Evolutionary conservation across 2,888 invertebrate genomes (phyloP).

Genomic region (Desoria tigrina): DNA sequence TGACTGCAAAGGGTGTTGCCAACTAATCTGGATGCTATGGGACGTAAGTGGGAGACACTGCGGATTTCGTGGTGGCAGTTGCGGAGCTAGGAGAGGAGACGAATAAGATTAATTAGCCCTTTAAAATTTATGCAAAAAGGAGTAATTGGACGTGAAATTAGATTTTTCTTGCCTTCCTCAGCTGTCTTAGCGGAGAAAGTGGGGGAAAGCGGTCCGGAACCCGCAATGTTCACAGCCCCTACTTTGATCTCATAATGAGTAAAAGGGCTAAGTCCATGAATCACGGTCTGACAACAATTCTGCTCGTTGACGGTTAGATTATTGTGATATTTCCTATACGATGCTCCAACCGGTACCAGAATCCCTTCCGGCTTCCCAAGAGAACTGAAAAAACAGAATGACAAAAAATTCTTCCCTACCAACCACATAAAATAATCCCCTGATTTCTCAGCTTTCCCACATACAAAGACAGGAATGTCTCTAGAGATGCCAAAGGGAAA

Average conservation of each 20-base stretch:
- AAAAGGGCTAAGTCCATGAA: constrained; percentile 46
- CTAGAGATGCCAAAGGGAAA: too few relatives aligned
- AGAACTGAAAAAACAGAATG: neutral
- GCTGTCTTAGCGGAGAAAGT: constrained; percentile 42
- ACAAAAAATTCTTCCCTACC: neutral
- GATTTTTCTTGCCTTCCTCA: constrained; percentile 44
- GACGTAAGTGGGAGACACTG: constrained; percentile 47
- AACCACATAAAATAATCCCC: too few relatives aligned
- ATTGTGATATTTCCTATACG: constrained; percentile 26
- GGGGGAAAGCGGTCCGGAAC: constrained; percentile 44
- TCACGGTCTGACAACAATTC: constrained; percentile 48
- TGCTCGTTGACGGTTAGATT: constrained; percentile 34
- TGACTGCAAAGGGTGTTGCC: constrained; percentile 46
- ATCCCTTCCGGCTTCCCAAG: constrained; percentile 25
- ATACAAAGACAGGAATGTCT: too few relatives aligned
- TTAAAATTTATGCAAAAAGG: constrained; percentile 9
- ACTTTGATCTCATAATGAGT: constrained; percentile 50
- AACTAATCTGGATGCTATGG: constrained; percentile 51
- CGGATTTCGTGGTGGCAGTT: constrained; percentile 41
- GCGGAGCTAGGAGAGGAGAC: constrained; percentile 38
- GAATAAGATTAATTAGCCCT: constrained; percentile 20
- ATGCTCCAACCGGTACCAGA: constrained; percentile 38
- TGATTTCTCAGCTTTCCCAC: too few relatives aligned
- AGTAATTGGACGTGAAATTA: constrained; percentile 22
- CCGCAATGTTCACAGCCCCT: constrained; percentile 48